A percentile compares a stretch with the other conserved stretches of the same genome.
These are phyloP conservation scores for Mustela erminea DNA, from an alignment of 2,797 vertebrate species.

Conservation along the genomic window DNA sequence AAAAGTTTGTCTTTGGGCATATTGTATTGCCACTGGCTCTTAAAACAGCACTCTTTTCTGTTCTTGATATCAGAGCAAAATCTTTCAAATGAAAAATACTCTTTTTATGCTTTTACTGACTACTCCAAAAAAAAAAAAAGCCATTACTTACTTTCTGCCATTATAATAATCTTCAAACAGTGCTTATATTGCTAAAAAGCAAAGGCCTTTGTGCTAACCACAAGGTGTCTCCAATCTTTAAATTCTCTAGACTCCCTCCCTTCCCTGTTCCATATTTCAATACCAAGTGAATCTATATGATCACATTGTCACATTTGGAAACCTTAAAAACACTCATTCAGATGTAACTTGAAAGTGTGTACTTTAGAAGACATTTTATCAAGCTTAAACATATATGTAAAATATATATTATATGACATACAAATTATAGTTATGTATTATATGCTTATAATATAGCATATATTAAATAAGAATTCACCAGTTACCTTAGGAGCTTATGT, in stretches of 20 bases:
- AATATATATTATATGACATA: neutral
- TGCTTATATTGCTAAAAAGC: conserved; percentile 52
- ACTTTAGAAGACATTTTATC: conserved; percentile 8
- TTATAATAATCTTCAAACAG: conserved; percentile 70
- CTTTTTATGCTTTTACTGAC: neutral
- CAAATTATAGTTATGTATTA: neutral
- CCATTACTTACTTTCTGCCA: neutral
- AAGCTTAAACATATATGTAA: neutral
- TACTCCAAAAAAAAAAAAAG: neutral
- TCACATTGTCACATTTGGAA: conserved; percentile 66
- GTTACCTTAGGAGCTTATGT: conserved; percentile 41
- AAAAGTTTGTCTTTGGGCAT: neutral
- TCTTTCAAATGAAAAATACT: conserved; percentile 46
- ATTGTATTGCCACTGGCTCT: neutral
- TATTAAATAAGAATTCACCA: conserved; percentile 10
- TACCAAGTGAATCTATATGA: conserved; percentile 31
- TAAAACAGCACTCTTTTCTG: neutral
- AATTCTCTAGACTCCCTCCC: conserved; percentile 13
- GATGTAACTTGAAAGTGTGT: neutral
- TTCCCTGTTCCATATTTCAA: neutral
- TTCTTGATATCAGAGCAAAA: neutral
- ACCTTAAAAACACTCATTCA: neutral
- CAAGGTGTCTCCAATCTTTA: conserved; percentile 81
- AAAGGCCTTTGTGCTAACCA: conserved; percentile 59
- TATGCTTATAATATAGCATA: neutral